phyloP scores from a whole-genome alignment of 2,113 vertebrate genomes.

The Datnioides undecimradiatus region DNA sequence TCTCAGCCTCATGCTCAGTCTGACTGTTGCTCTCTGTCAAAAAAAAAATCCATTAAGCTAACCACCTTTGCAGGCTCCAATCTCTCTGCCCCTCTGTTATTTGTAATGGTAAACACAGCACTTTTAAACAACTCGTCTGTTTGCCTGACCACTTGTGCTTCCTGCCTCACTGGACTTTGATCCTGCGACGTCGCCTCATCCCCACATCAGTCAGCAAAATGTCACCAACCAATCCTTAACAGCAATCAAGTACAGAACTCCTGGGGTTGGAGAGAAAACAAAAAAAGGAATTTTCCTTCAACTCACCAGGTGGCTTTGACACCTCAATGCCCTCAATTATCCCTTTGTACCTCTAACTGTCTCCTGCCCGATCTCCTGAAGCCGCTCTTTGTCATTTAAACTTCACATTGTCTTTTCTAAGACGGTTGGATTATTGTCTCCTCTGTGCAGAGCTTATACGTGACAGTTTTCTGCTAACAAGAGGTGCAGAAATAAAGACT shows the following conservation, averaged over 20 bases:
- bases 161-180: background rate
- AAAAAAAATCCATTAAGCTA: background rate
- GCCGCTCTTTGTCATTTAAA: conserved; percentile 57
- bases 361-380: conserved; percentile 32
- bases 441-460: conserved; percentile 14
- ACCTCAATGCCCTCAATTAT: conserved; percentile 65
- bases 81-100: background rate
- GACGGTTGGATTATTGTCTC: conserved; percentile 39
- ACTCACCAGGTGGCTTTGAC: conserved; percentile 38
- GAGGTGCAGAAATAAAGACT: conserved; percentile 18
- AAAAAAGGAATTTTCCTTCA: background rate
- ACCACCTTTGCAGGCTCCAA: background rate
- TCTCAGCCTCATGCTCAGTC: background rate
- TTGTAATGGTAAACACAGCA: background rate
- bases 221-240: background rate
- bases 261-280: background rate
- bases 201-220: conserved; percentile 9
- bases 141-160: conserved; percentile 4
- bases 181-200: background rate
- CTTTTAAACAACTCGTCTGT: conserved; percentile 13
- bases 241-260: background rate
- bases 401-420: conserved; percentile 18
- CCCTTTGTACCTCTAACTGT: conserved; percentile 42
- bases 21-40: background rate
- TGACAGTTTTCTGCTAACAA: conserved; percentile 38